A percentile compares a stretch with the other conserved stretches of the same genome.
Evolutionary conservation across 2,113 vertebrate species (phyloP).

Genomic region (Coturnix japonica): DNA sequence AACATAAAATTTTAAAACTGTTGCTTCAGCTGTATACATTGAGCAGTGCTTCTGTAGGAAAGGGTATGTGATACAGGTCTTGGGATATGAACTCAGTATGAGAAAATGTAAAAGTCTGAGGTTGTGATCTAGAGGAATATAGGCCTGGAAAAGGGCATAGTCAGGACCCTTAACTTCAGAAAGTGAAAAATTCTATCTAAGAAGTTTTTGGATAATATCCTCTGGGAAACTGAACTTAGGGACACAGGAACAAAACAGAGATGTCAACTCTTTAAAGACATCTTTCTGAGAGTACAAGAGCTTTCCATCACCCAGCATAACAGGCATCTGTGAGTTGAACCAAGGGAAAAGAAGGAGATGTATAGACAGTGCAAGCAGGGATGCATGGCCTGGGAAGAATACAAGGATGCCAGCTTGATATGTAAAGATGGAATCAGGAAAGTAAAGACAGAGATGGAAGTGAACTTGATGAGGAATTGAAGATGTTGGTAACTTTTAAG

Average conservation of each 20-base stretch:
- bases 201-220: too few relatives aligned
- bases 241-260: too few relatives aligned
- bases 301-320: neutral
- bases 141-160: too few relatives aligned
- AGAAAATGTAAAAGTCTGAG: fast-evolving
- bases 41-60: neutral
- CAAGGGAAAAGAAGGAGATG: neutral
- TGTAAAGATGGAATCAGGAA: neutral
- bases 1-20: neutral
- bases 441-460: neutral
- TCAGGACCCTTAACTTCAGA: neutral
- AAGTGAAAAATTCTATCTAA: neutral
- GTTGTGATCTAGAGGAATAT: neutral
- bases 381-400: neutral
- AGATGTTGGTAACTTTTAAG: neutral
- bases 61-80: fast-evolving
- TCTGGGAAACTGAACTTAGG: too few relatives aligned
- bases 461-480: neutral
- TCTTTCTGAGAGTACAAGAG: neutral
- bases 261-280: too few relatives aligned
- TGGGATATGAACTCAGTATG: neutral
- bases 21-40: fast-evolving
- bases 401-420: neutral
- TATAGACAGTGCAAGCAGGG: neutral
- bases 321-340: too few relatives aligned